A percentile compares a stretch with the other conserved stretches of the same genome.
phyloP scores from a whole-genome alignment of 2,888 invertebrate species.

The Colostygia pectinataria region DNA sequence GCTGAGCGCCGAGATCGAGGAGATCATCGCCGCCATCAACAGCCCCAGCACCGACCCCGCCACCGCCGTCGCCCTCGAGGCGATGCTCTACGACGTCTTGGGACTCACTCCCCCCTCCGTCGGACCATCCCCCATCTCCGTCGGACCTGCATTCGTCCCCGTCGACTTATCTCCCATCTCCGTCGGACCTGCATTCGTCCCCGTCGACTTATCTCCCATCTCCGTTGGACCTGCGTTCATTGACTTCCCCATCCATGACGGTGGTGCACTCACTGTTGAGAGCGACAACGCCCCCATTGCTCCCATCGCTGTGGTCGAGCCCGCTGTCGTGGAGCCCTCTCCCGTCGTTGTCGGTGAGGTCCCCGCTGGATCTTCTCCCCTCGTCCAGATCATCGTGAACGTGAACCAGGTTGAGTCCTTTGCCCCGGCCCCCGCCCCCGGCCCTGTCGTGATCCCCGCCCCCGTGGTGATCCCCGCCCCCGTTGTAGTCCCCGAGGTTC shows the following conservation, averaged over 20 bases:
- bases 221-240: constrained; percentile 32
- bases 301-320: constrained; percentile 18
- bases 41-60: constrained; percentile 40
- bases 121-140: constrained; percentile 11
- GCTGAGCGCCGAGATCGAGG: constrained; percentile 23
- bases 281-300: constrained; percentile 33
- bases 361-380: constrained; percentile 33
- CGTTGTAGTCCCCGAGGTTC: constrained; percentile 18
- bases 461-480: constrained; percentile 9
- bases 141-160: constrained; percentile 29
- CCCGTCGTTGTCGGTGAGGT: constrained; percentile 28
- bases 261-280: constrained; percentile 20
- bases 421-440: constrained; percentile 15
- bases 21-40: constrained; percentile 39
- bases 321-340: constrained; percentile 21
- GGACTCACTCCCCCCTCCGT: constrained; percentile 37
- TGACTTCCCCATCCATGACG: constrained; percentile 21
- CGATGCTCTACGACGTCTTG: constrained; percentile 8
- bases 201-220: constrained; percentile 36
- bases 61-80: constrained; percentile 35
- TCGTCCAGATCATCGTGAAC: constrained; percentile 47
- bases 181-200: constrained; percentile 36
- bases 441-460: constrained; percentile 8
- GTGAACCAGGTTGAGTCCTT: constrained; percentile 32
- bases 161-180: constrained; percentile 30